Evolutionary conservation across 2,888 invertebrate species (phyloP), one percentile per base, ranked within the genome.

Genomic region (Dorcus hopei): DNA sequence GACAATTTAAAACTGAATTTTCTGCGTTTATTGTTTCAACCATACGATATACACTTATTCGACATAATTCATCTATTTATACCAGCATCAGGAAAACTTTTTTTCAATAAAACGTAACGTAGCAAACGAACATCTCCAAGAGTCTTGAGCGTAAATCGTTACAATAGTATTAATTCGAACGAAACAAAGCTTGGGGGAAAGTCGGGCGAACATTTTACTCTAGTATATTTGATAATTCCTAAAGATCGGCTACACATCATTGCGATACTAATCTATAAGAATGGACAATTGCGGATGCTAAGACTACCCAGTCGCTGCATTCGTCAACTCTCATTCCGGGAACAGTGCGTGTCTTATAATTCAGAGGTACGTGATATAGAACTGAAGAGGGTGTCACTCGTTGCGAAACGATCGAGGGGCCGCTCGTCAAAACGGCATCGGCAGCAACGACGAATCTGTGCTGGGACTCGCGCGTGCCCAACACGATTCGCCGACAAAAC

Each of bases 31-130:
- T 73, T 74, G 70, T 69, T 72, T 70, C 74, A 75, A 74, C 68
- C 74, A 74, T 72, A 74, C 74, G 70, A 70, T 73, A 72, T 73
- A 76, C 76, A 76, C 72, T 74, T 75, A 72, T 71, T 68, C 72
- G 52, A 70, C 71, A 71, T 70, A 70, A 69, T 73, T 74, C 71
- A 72, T 71, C 73, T 74, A 74, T 72, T 68, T 74, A 72, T 74
- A 72, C 70, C 70, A 73, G 72, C 73, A 72, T 70, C 68, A 70
- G 70, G 71, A 68, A 65, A 71, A 70, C 67, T 54, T 64, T 33
- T 33, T 33, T 63, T 61, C 41, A 61, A 61, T 61, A 66, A 66
- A 64, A 61, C 65, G 66, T 65, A 65, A 66, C 58, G 61, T 67
- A 65, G 69, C 68, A 68, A 72, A 66, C 61, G 52, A 69, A 67